Evolutionary conservation across 1,140 invertebrate species (phyloP).

Genomic region (Anastrepha ludens): DNA sequence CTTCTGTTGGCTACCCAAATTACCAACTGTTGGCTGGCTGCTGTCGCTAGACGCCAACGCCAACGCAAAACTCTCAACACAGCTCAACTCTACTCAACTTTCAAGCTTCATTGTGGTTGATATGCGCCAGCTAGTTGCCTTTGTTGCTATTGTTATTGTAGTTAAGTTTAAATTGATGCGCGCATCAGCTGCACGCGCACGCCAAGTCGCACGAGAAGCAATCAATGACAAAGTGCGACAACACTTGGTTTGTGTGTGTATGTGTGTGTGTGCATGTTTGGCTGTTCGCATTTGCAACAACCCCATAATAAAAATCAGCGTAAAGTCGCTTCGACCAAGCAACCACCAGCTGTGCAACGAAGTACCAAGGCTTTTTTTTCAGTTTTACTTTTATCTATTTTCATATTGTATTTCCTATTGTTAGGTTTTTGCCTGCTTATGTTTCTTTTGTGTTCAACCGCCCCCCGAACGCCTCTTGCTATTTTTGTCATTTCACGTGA

Average conservation of each 20-base stretch:
- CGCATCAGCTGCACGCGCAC: slow-evolving; percentile 34
- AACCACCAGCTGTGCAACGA: slow-evolving; percentile 48
- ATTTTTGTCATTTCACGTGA: background rate
- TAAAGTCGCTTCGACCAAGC: background rate
- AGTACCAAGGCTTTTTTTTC: background rate
- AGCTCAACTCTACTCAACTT: background rate
- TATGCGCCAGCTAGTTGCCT: background rate
- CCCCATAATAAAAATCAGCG: background rate
- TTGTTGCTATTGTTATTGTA: slow-evolving; percentile 23
- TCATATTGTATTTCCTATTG: slow-evolving; percentile 39
- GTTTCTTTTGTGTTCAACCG: background rate
- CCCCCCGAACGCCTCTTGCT: background rate
- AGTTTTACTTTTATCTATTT: slow-evolving; percentile 29
- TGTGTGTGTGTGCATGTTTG: background rate
- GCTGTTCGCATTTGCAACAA: slow-evolving; percentile 2
- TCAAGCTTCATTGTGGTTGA: slow-evolving; percentile 25
- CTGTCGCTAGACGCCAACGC: slow-evolving; percentile 16
- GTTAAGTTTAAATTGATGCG: slow-evolving; percentile 16
- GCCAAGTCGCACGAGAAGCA: background rate
- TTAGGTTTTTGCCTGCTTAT: background rate
- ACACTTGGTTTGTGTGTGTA: background rate
- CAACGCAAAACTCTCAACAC: slow-evolving; percentile 18
- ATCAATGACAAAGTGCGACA: slow-evolving; percentile 18
- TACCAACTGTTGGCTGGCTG: background rate
- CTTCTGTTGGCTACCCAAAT: background rate